These are phyloP conservation scores for Podabrus alpinus DNA, from an alignment of 2,888 invertebrate genomes.

Conservation along the genomic window DNA sequence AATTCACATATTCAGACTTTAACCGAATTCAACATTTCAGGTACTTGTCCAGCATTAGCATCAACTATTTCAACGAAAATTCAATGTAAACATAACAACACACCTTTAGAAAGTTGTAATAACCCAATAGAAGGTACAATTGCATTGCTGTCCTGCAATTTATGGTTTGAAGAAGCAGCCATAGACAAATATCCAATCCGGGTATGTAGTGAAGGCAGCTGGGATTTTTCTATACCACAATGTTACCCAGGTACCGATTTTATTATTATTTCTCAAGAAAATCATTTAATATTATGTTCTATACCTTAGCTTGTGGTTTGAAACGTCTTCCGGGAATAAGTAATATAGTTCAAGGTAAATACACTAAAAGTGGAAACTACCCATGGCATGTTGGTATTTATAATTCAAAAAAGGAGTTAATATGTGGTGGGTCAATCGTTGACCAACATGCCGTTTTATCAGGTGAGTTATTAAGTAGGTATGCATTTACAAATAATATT, in stretches of 20 bases:
- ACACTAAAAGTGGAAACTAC: background rate
- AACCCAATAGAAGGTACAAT: background rate
- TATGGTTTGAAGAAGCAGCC: background rate
- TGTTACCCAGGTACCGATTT: background rate
- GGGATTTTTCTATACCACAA: background rate
- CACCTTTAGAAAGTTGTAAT: background rate
- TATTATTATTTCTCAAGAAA: too few relatives aligned
- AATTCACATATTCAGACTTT: too few relatives aligned
- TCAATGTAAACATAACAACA: background rate
- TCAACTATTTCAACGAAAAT: background rate
- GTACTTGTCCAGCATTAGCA: background rate
- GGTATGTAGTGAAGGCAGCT: background rate
- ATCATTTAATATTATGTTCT: too few relatives aligned
- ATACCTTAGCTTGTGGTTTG: conserved; percentile 48
- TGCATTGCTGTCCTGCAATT: background rate
- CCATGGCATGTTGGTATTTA: too few relatives aligned
- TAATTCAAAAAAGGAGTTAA: too few relatives aligned
- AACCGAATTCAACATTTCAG: too few relatives aligned
- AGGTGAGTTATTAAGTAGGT: too few relatives aligned
- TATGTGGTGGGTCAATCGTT: too few relatives aligned
- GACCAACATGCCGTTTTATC: too few relatives aligned
- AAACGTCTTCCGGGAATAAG: conserved; percentile 35
- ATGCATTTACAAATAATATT: too few relatives aligned
- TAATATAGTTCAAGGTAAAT: too few relatives aligned
- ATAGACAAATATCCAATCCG: background rate